Conservation (phyloP, 2,888 invertebrate genomes). For the Chrysolina haemoptera region DNA sequence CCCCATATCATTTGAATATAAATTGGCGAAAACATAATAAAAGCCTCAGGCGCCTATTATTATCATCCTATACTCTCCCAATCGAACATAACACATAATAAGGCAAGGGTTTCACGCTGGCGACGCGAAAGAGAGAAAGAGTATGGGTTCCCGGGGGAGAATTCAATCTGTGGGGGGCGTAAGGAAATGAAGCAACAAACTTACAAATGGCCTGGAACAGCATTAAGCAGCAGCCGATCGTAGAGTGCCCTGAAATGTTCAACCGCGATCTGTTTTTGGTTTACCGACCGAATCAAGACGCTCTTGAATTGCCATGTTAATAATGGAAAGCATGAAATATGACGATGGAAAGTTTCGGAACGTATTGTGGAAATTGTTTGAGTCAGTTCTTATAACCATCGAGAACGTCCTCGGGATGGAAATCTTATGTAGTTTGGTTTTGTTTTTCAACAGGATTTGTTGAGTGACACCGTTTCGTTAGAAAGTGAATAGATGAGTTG, state of each 20-base stretch:
- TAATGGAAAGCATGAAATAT: conserved; percentile 44
- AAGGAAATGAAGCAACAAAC: conserved; percentile 69
- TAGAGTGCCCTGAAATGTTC: conserved; percentile 59
- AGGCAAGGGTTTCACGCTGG: conserved; percentile 33
- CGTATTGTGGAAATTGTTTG: conserved; percentile 11
- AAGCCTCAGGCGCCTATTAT: conserved; percentile 13
- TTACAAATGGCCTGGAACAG: conserved; percentile 69
- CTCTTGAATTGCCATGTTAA: conserved; percentile 53
- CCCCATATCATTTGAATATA: neutral
- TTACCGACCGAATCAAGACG: conserved; percentile 64
- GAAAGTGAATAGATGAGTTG: too few relatives aligned
- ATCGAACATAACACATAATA: conserved; percentile 33
- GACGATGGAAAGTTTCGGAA: conserved; percentile 31
- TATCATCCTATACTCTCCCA: conserved; percentile 9
- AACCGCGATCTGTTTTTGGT: conserved; percentile 65
- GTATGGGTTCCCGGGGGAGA: conserved; percentile 43
- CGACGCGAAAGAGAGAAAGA: conserved; percentile 26
- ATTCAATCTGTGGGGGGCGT: conserved; percentile 53
- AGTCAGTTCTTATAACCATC: neutral
- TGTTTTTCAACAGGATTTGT: too few relatives aligned
- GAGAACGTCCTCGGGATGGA: neutral
- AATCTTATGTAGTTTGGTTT: neutral
- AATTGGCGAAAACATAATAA: neutral
- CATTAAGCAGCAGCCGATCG: conserved; percentile 66
- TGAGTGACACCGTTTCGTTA: too few relatives aligned